Base-by-base conservation (phyloP, 2,797 vertebrate species). In the Onychomys leucogaster region DNA sequence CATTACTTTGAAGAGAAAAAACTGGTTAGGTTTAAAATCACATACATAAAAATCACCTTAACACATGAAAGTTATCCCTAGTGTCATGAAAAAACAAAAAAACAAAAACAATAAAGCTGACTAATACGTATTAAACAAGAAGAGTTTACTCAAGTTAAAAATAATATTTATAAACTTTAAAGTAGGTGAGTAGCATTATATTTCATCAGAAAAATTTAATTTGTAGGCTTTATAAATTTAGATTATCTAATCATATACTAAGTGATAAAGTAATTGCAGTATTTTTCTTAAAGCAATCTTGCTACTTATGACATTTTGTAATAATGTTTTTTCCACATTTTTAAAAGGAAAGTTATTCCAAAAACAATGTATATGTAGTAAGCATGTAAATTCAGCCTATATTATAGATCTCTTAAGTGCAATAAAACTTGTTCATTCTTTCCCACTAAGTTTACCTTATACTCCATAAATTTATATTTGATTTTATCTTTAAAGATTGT, bases 31-130 rank as follows among this genome's bases (percentile, higher is more conserved):
- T 83, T 92, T 92, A 94, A 73, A 97, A 94, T 80, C 96, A 55
- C 52, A 55, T 93, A 97, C 87, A 97, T 98, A 96, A 98, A 98
- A 97, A 96, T 97, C 95, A 96, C 69, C 86, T 93, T 96, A 98
- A 96, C 81, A 97, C 61, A 96, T 96, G 73, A 81, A 98, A 87
- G 96, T 98, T 96, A 87, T 5, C 71, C 97, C 37, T 97, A 93
- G 94, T 96, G 25, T 95, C 89, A 67, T 97, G 37, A 84, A 82
- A 98, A 52, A n/a, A n/a, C n/a, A n/a, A n/a, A n/a, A n/a, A n/a
- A n/a, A n/a, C n/a, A n/a, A n/a, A n/a, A 65, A 27, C 92, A 97
- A 98, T 97, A 97, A 98, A 98, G 4, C 96, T 96, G 61, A 71
- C 65, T 97, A 97, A 92, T 85, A 97, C 98, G 97, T 92, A 97